Evolutionary conservation across 2,888 invertebrate species (phyloP).

Genomic region (Rhagonycha lutea): DNA sequence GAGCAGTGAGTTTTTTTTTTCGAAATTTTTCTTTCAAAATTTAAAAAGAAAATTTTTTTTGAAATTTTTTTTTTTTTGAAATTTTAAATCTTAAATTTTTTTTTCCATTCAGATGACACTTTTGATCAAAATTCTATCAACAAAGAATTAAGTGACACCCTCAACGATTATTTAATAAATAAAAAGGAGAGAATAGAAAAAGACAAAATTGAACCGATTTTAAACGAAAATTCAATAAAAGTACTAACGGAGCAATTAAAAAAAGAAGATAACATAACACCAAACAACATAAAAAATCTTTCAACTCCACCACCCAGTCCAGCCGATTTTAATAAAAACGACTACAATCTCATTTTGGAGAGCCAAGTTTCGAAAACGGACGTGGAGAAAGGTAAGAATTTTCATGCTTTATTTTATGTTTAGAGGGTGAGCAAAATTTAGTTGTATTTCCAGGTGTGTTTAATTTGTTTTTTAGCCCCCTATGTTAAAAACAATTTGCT

Average conservation of each 20-base stretch:
- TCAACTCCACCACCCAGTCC: constrained; percentile 54
- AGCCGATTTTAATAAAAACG: constrained; percentile 44
- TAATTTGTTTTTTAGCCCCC: not conserved
- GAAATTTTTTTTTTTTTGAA: no score
- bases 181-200: constrained; percentile 35
- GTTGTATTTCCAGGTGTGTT: not conserved
- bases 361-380: constrained; percentile 28
- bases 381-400: constrained; percentile 31
- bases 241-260: constrained; percentile 50
- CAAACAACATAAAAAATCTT: constrained; percentile 34
- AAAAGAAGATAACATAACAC: constrained; percentile 43
- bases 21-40: no score
- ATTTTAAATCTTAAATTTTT: not conserved
- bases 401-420: not conserved
- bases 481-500: not conserved
- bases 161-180: constrained; percentile 41
- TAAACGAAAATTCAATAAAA: constrained; percentile 39
- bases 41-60: no score
- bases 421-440: not conserved
- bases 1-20: constrained; percentile 36
- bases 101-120: constrained; percentile 9
- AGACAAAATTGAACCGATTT: not conserved
- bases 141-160: constrained; percentile 46
- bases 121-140: constrained; percentile 34
- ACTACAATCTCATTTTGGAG: constrained; percentile 32